A percentile compares a stretch with the other conserved stretches of the same genome.
Evolutionary conservation across 2,113 vertebrate species (phyloP).

Genomic region (Scortum barcoo): DNA sequence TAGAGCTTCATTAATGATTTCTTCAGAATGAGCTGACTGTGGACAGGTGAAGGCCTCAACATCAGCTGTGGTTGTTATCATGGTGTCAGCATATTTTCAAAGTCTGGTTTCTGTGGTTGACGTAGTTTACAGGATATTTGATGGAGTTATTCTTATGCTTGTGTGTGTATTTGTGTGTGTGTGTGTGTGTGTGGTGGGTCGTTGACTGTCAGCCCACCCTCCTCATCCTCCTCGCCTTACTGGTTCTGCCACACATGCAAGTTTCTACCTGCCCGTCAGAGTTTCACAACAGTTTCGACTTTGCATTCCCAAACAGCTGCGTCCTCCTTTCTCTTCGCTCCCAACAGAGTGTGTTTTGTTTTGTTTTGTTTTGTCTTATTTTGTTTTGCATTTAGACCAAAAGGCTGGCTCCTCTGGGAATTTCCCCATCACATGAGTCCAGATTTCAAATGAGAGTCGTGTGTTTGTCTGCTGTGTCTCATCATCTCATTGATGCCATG

Average conservation of each 20-base stretch:
- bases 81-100: too few relatives aligned
- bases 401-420: neutral
- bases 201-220: constrained; percentile 38
- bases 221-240: constrained; percentile 67
- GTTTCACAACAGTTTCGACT: constrained; percentile 83
- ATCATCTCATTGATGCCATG: neutral
- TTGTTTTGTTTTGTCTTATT: too few relatives aligned
- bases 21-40: neutral
- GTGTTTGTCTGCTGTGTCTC: neutral
- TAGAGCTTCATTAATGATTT: neutral
- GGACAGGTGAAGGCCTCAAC: neutral
- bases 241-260: constrained; percentile 81
- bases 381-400: neutral
- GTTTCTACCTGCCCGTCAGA: constrained; percentile 77
- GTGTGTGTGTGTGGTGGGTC: neutral
- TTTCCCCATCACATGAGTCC: neutral
- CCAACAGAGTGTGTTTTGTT: neutral
- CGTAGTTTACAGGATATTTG: neutral
- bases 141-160: neutral
- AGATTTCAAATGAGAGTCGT: neutral
- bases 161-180: too few relatives aligned
- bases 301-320: constrained; percentile 68
- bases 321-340: constrained; percentile 18
- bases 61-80: neutral
- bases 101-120: neutral